Evolutionary conservation across 53 echinoderm and acorn worm species (phyloP).

Genomic region (Holothuria leucospilota): DNA sequence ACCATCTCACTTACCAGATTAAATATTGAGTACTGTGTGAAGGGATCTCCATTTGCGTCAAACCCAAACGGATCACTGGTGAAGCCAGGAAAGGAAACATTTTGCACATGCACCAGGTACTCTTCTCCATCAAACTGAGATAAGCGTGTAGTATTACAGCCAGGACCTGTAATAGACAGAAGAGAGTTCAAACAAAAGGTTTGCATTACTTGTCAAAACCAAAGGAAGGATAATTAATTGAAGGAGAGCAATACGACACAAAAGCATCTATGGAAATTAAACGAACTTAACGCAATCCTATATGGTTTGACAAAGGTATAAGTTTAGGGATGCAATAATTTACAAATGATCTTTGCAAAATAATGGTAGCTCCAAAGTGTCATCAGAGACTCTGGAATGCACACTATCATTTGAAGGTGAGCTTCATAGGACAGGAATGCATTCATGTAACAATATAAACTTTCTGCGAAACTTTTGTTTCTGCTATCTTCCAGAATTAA

Average conservation of each 20-base stretch:
- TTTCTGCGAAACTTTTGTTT: too few species aligned
- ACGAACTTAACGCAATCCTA: too few species aligned
- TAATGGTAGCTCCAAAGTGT: too few species aligned
- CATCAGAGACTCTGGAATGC: too few species aligned
- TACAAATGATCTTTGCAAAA: too few species aligned
- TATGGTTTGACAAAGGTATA: too few species aligned
- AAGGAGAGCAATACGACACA: not conserved
- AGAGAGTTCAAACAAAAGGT: too few species aligned
- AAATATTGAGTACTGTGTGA: constrained; percentile 79
- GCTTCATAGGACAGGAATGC: too few species aligned
- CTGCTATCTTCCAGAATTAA: too few species aligned
- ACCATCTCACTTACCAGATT: constrained; percentile 53
- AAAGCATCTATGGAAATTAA: not conserved
- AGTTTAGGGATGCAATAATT: too few species aligned
- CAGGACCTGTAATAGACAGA: not conserved
- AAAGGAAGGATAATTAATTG: not conserved
- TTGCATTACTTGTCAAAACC: not conserved
- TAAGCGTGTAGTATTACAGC: not conserved
- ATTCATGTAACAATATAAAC: too few species aligned
- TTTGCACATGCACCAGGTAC: constrained; percentile 73
- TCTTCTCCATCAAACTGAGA: constrained; percentile 17
- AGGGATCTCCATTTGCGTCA: constrained; percentile 86
- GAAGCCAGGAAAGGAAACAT: constrained; percentile 80
- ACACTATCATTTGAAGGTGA: too few species aligned
- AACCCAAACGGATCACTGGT: constrained; percentile 80